Base-by-base conservation (phyloP, 2,113 vertebrate species). In the Myrmophylax atrothorax region DNA sequence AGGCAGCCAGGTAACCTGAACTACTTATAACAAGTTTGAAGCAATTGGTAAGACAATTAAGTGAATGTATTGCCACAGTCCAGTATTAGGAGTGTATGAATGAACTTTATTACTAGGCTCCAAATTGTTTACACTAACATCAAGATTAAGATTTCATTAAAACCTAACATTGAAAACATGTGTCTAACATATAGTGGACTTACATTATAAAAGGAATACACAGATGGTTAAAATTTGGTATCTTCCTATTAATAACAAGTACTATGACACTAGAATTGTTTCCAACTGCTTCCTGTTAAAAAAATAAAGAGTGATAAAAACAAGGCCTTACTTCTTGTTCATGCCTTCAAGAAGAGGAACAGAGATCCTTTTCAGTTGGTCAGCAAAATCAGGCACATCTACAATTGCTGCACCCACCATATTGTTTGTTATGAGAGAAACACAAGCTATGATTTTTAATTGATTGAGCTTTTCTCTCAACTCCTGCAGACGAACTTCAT, bases 301-400 rank as follows among this genome's bases (percentile, higher is more conserved):
- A 56, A 90, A 58, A 35, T 49, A 3, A 64, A 26, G 12, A 84
- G 5, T 17, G 10, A 55, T 60, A 46, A 84, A 84, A 91, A 70
- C 60, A 87, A 98, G 25, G 53, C 23, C 99, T 98, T 96, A 99
- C 99, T 96, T 97, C 94, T 97, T 98, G 92, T 98, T 98, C 98
- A 99, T 98, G 90, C 98, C 99, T 85, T 99, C 98, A 59, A 99
- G 98, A 74, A 99, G 97, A 70, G 99, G 98, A 38, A 97, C 52
- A 49, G 97, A 97, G 97, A 99, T 98, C 95, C 96, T 98, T 97
- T 99, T 99, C 82, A 99, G 94, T 13, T 98, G 97, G 29, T 98
- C 98, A 40, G 97, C 96, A 83, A 99, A 97, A 44, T 97, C 97
- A 25, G 99, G 96, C 58, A 99, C 94, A 83, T 98, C 98, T 80